A percentile compares a stretch with the other conserved stretches of the same genome.
These are phyloP conservation scores for Chrysogorgia sp. DNA, from an alignment of 92 coral and sea anemone genomes.

Conservation along the genomic window DNA sequence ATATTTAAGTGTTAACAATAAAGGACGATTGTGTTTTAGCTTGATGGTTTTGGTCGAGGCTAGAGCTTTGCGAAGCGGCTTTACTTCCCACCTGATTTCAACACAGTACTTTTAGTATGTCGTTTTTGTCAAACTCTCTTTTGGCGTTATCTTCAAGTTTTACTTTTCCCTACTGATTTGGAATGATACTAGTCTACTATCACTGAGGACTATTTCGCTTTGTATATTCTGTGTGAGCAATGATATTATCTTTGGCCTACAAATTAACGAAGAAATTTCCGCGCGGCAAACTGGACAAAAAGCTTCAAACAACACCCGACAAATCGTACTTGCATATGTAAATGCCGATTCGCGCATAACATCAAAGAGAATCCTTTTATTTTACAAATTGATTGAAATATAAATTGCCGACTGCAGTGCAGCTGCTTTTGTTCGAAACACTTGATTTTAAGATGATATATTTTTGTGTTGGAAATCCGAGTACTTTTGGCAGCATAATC, in stretches of 20 bases:
- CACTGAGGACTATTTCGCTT: neutral
- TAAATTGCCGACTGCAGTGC: conserved; percentile 24
- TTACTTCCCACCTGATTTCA: too few relatives aligned
- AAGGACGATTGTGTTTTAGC: conserved; percentile 36
- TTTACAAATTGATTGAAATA: conserved; percentile 28
- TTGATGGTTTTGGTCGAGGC: conserved; percentile 9
- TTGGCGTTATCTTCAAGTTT: too few relatives aligned
- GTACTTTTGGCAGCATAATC: conserved; percentile 13
- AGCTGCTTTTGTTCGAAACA: conserved; percentile 36
- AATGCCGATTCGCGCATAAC: conserved; percentile 35
- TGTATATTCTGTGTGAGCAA: neutral
- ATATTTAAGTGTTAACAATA: conserved; percentile 30
- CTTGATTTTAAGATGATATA: conserved; percentile 14
- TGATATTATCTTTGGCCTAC: conserved; percentile 6
- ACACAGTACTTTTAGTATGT: too few relatives aligned
- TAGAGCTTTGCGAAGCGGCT: too few relatives aligned
- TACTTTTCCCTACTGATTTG: neutral
- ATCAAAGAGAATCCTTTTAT: conserved; percentile 46
- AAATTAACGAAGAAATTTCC: conserved; percentile 33
- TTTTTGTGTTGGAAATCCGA: conserved; percentile 7
- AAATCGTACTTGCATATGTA: conserved; percentile 38
- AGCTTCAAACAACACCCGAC: conserved; percentile 42
- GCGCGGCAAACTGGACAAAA: conserved; percentile 39
- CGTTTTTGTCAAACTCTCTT: too few relatives aligned
- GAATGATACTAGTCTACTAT: neutral